Evolutionary conservation across 2,888 invertebrate species (phyloP).

Genomic region (Cataglyphis altisquamis): DNA sequence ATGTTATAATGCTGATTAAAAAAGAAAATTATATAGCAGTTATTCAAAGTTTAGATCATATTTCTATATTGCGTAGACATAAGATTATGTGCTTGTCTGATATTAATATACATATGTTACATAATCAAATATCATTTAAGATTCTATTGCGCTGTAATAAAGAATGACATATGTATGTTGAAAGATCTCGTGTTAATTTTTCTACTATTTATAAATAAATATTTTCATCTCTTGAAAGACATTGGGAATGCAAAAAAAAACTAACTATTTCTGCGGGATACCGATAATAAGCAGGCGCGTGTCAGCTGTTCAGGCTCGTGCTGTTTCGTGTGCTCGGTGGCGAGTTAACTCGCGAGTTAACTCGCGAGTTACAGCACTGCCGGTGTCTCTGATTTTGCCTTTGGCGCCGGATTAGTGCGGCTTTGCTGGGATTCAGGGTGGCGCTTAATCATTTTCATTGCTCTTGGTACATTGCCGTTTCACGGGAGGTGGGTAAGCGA

Average conservation of each 20-base stretch:
- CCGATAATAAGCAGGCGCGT: slow-evolving; percentile 43
- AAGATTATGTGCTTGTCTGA: background rate
- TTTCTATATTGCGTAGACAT: background rate
- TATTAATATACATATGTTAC: background rate
- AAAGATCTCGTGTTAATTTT: background rate
- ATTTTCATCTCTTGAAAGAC: background rate
- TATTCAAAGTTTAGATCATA: background rate
- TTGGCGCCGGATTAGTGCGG: slow-evolving; percentile 81
- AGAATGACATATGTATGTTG: background rate
- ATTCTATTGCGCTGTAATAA: background rate
- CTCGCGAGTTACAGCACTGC: slow-evolving; percentile 66
- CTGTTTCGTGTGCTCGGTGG: slow-evolving; percentile 67
- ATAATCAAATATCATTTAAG: background rate
- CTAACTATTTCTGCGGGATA: slow-evolving; percentile 23
- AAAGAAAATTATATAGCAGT: background rate
- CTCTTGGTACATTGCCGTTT: slow-evolving; percentile 58
- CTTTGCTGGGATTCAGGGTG: slow-evolving; percentile 79
- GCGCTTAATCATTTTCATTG: slow-evolving; percentile 84
- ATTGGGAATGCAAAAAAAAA: background rate
- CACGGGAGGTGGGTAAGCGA: slow-evolving; percentile 40
- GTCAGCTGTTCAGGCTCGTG: slow-evolving; percentile 56
- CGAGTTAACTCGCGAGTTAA: slow-evolving; percentile 73
- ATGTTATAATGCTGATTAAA: background rate
- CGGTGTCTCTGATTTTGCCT: slow-evolving; percentile 80
- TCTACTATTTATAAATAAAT: background rate